Conservation (phyloP, 1,140 invertebrate species). For the Lerema accius region DNA sequence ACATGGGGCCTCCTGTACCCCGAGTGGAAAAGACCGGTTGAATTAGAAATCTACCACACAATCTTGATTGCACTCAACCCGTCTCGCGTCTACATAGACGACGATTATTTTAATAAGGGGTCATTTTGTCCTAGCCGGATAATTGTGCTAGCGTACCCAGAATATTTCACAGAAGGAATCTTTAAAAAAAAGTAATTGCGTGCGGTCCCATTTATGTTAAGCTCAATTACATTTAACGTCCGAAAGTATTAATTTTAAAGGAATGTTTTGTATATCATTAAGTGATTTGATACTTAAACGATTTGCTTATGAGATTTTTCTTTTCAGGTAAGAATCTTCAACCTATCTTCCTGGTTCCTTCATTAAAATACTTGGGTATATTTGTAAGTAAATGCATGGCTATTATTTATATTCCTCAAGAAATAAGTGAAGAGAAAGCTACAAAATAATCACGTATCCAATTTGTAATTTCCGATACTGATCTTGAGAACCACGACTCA, state of each 20-base stretch:
- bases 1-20: slow-evolving; percentile 7
- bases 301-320: slow-evolving; percentile 35
- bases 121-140: slow-evolving; percentile 58
- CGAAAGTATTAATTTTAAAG: slow-evolving; percentile 28
- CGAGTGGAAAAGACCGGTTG: slow-evolving; percentile 40
- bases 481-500: slow-evolving; percentile 33
- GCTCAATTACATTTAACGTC: slow-evolving; percentile 31
- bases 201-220: slow-evolving; percentile 26
- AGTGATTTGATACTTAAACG: slow-evolving; percentile 24
- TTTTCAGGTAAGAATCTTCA: slow-evolving; percentile 48
- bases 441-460: slow-evolving; percentile 26
- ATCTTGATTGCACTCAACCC: slow-evolving; percentile 40
- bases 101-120: slow-evolving; percentile 65
- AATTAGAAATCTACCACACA: slow-evolving; percentile 53
- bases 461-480: slow-evolving; percentile 24
- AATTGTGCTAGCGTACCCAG: slow-evolving; percentile 43
- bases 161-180: slow-evolving; percentile 39
- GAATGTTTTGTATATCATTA: slow-evolving; percentile 28
- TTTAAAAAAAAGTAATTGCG: slow-evolving; percentile 38
- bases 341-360: slow-evolving; percentile 8
- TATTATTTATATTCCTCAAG: not conserved
- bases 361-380: slow-evolving; percentile 8
- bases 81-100: slow-evolving; percentile 20
- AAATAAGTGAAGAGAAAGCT: slow-evolving; percentile 9
- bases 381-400: too few species aligned